Evolutionary conservation across 2,888 invertebrate genomes (phyloP), one percentile per base, ranked within the genome.

Genomic region (Scrobipalpa costella): DNA sequence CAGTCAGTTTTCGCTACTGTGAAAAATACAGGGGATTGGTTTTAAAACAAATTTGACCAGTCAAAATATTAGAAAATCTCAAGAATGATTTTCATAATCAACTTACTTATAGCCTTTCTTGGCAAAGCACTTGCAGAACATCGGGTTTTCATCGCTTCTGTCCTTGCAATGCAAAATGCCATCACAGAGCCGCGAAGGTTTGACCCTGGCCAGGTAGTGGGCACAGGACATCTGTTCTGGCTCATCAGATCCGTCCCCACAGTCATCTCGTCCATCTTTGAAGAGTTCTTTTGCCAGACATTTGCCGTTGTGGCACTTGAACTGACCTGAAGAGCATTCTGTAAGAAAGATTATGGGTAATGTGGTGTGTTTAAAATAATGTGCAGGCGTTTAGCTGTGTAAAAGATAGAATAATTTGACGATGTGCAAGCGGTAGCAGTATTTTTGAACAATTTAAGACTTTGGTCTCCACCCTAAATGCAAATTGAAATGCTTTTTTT

Each of bases 131-230:
- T 90, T 90, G 76, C 96, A 96, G 21, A 91, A 80, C 69, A 86
- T 83, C 0, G 94, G 94, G 67, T 93, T 93, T 77, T 97, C 97
- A 73, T 97, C 97, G 62, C 93, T 94, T 69, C 94, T 94, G 76
- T 97, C 96, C 68, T 92, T 86, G 75, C 97, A 97, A 76, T 97
- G 94, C 7, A 95, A 86, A 7, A 93, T 86, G 0, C 96, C 96
- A 75, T 97, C 96, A 77, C 97, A 97, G 5, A 97, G 86, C 69
- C 93, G 93, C 0, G 92, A 87, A 0, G 96, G 95, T 74, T 93
- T 92, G 0, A 95, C 94, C n/a, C 95, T 86, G 69, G 93, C 90
- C 63, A 96, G 84, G 75, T 95, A 96, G 34, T 93, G 92, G 9
- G 93, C 93, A 71, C 95, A 96, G 13, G 91, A 93, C 63, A 94